Evolutionary conservation across 2,113 vertebrate species (phyloP).

Genomic region (Semicossyphus pulcher): DNA sequence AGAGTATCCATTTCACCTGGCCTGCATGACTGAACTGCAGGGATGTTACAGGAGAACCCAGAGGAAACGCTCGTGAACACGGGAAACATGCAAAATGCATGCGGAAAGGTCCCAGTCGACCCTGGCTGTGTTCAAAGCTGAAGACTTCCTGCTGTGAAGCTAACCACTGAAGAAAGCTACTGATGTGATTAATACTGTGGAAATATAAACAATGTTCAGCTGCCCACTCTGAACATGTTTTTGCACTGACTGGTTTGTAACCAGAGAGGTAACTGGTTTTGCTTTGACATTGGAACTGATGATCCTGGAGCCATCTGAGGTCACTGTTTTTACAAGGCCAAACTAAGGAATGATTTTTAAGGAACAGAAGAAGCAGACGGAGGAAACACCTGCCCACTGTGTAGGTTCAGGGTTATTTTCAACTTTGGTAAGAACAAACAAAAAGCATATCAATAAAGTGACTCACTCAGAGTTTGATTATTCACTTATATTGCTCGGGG

Average conservation of each 20-base stretch:
- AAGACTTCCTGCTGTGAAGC: conserved; percentile 18
- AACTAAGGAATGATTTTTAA: not conserved
- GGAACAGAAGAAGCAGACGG: not conserved
- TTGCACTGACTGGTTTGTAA: too few relatives aligned
- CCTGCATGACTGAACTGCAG: conserved; percentile 44
- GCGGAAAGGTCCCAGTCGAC: conserved; percentile 24
- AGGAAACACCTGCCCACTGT: not conserved
- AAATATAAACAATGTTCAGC: conserved; percentile 22
- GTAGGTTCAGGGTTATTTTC: conserved; percentile 25
- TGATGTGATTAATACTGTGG: conserved; percentile 42
- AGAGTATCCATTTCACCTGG: conserved; percentile 43
- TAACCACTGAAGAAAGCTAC: conserved; percentile 16
- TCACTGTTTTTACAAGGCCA: not conserved
- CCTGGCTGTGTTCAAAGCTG: conserved; percentile 22
- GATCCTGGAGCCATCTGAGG: not conserved
- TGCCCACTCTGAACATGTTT: too few relatives aligned
- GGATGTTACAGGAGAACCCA: conserved; percentile 15
- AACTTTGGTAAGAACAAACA: conserved; percentile 41
- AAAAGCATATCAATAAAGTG: conserved; percentile 52
- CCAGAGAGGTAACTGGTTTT: not conserved
- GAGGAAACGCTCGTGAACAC: conserved; percentile 12
- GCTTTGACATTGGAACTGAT: not conserved
- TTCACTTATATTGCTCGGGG: conserved; percentile 26
- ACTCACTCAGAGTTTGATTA: conserved; percentile 48
- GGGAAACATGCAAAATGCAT: conserved; percentile 38